Conservation (phyloP, 2,888 invertebrate species). For the Trachelus tabidus region DNA sequence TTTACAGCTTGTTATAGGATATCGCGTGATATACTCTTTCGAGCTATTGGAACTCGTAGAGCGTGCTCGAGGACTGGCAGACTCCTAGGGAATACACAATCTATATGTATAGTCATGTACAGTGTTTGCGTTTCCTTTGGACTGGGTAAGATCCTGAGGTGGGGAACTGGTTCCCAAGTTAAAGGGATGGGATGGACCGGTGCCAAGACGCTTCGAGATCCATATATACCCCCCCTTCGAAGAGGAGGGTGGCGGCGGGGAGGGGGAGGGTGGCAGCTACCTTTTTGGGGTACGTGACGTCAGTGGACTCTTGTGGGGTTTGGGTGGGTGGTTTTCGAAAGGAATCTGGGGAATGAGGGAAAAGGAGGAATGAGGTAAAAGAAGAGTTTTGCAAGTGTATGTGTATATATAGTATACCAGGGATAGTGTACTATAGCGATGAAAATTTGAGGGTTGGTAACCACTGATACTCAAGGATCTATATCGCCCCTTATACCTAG, state of each 20-base stretch:
- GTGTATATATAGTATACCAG: too few species aligned
- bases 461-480: neutral
- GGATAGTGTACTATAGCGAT: neutral
- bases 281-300: neutral
- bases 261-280: neutral
- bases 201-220: constrained; percentile 16
- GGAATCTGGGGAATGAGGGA: neutral
- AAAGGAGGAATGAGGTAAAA: neutral
- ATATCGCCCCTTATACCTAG: neutral
- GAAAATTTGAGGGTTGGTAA: neutral
- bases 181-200: constrained; percentile 10
- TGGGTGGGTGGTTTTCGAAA: neutral
- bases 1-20: neutral
- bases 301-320: neutral
- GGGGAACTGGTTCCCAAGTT: neutral
- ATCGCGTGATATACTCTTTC: neutral
- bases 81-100: neutral
- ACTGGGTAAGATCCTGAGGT: neutral
- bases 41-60: neutral
- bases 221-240: neutral
- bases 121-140: neutral
- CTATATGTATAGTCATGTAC: neutral
- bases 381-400: neutral
- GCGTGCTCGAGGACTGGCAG: neutral
- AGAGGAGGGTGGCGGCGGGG: neutral